Evolutionary conservation across 2,113 vertebrate species (phyloP).

Genomic region (Pteropus alecto): DNA sequence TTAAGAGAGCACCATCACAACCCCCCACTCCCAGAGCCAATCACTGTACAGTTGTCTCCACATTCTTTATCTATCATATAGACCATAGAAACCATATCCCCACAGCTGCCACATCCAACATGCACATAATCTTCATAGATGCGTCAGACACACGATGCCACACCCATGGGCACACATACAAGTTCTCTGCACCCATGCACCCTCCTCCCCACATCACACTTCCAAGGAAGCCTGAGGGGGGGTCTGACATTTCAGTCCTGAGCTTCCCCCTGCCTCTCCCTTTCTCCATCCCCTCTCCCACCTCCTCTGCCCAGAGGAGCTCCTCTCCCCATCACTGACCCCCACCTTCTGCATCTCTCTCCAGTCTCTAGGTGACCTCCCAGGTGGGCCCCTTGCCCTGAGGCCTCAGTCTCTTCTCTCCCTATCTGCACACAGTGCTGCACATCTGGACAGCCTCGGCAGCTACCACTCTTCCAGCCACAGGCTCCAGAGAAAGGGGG

Average conservation of each 20-base stretch:
- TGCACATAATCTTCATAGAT: rapidly evolving
- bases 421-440: not conserved
- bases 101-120: not conserved
- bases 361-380: not conserved
- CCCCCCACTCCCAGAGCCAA: not conserved
- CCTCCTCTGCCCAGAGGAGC: not conserved
- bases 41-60: not conserved
- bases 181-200: not conserved
- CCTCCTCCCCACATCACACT: not conserved
- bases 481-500: not conserved
- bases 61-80: not conserved
- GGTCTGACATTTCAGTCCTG: not conserved
- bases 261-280: not conserved
- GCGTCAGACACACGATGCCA: not conserved
- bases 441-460: not conserved
- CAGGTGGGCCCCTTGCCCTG: not conserved
- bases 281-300: rapidly evolving
- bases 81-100: not conserved
- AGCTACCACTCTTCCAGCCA: not conserved
- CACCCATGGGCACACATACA: not conserved
- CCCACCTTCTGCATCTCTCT: not conserved
- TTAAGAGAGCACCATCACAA: not conserved
- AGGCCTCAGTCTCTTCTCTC: not conserved
- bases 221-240: not conserved
- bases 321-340: not conserved